Conservation (phyloP, 1,140 invertebrate species). For the Brachionus asplanchnoidis region DNA sequence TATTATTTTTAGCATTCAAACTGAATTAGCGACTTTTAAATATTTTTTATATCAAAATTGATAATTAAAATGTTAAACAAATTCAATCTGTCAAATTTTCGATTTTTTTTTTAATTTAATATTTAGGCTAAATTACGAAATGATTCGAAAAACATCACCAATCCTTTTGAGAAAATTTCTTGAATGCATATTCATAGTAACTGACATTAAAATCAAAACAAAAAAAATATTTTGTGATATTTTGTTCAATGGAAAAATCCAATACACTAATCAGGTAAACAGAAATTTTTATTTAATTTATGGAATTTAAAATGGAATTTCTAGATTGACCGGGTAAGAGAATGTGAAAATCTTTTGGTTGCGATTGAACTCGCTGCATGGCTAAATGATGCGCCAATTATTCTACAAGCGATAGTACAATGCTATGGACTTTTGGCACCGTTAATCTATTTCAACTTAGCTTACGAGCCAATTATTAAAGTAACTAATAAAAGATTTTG, state of each 20-base stretch:
- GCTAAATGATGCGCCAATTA: slow-evolving; percentile 55
- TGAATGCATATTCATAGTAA: slow-evolving; percentile 32
- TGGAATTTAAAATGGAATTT: neutral
- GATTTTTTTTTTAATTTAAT: neutral
- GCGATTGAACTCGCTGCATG: slow-evolving; percentile 55
- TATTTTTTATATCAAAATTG: too few species aligned
- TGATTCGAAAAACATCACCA: neutral
- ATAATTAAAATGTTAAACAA: too few species aligned
- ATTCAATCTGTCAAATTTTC: neutral
- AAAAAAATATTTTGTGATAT: slow-evolving; percentile 37
- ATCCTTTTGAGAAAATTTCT: slow-evolving; percentile 27
- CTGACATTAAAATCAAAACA: slow-evolving; percentile 21
- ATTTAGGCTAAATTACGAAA: slow-evolving; percentile 28
- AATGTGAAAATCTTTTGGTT: slow-evolving; percentile 55
- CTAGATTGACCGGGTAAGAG: slow-evolving; percentile 49
- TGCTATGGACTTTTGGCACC: slow-evolving; percentile 56
- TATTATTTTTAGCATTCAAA: too few species aligned
- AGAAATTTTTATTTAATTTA: neutral
- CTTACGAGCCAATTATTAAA: slow-evolving; percentile 53
- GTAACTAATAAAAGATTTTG: slow-evolving; percentile 43
- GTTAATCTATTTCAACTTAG: slow-evolving; percentile 53
- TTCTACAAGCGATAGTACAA: slow-evolving; percentile 54
- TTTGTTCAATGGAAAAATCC: neutral
- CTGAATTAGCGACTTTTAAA: too few species aligned
- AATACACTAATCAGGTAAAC: slow-evolving; percentile 16